Conservation (phyloP, 2,888 invertebrate genomes). For the Hydraecia micacea region DNA sequence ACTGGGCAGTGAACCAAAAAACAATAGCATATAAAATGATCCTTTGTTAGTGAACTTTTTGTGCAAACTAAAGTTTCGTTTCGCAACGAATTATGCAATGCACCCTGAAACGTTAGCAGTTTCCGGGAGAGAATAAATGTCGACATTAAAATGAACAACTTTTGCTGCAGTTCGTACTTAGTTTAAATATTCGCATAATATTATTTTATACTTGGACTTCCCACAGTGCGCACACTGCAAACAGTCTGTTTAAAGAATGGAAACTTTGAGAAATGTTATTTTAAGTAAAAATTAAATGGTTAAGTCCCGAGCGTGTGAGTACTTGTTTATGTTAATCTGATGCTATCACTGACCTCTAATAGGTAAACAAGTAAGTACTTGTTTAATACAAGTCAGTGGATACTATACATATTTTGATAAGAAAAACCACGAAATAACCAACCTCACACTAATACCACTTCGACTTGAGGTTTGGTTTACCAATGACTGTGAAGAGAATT, state of each 20-base stretch:
- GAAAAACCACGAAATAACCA: too few relatives aligned
- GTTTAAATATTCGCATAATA: constrained; percentile 47
- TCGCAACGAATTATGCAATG: constrained; percentile 32
- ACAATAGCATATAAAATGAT: constrained; percentile 13
- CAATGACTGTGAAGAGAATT: neutral
- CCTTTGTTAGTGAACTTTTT: constrained; percentile 42
- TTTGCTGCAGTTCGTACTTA: constrained; percentile 32
- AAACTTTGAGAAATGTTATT: constrained; percentile 2
- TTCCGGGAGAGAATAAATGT: constrained; percentile 53
- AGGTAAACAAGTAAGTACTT: too few relatives aligned
- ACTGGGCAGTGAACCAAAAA: constrained; percentile 27
- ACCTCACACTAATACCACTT: neutral
- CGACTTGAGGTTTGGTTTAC: neutral
- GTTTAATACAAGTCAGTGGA: too few relatives aligned
- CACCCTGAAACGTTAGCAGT: constrained; percentile 32
- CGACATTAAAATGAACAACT: constrained; percentile 50
- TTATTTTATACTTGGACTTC: constrained; percentile 35
- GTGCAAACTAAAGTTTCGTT: constrained; percentile 18
- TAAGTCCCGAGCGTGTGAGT: neutral
- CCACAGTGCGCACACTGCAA: neutral
- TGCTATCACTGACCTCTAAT: neutral
- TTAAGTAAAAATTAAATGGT: neutral
- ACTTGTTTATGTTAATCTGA: neutral
- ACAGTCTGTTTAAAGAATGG: constrained; percentile 7
- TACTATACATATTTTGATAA: neutral